A percentile compares a stretch with the other conserved stretches of the same genome.
Evolutionary conservation across 2,113 vertebrate species (phyloP).

Genomic region (pig (Sus scrofa)): DNA sequence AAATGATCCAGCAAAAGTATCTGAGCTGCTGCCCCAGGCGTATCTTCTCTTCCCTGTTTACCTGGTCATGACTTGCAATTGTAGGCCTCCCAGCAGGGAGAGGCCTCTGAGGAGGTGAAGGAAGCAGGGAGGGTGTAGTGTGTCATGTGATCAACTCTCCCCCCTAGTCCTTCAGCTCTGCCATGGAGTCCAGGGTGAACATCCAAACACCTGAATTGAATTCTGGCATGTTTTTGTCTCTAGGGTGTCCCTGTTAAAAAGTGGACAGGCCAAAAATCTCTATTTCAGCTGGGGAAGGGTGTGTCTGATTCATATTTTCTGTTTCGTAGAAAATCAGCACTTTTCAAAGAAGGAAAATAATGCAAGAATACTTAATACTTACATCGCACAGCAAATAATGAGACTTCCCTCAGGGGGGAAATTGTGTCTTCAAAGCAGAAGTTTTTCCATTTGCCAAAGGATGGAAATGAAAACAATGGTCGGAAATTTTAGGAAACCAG

Average conservation of each 20-base stretch:
- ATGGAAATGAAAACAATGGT: neutral
- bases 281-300: neutral
- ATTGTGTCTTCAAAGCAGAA: neutral
- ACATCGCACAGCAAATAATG: neutral
- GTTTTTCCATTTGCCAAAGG: neutral
- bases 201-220: neutral
- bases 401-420: neutral
- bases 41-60: neutral
- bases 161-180: neutral
- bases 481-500: neutral
- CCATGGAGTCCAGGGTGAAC: neutral
- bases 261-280: neutral
- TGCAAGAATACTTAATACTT: neutral
- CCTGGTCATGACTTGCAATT: no score
- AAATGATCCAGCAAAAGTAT: neutral
- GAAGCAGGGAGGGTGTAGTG: neutral
- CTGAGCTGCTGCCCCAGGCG: neutral
- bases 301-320: neutral
- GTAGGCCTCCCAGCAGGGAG: neutral
- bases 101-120: neutral
- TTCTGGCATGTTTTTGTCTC: neutral
- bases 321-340: neutral
- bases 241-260: neutral
- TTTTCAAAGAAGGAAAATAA: constrained; percentile 27
- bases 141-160: fast-evolving